A percentile compares a stretch with the other conserved stretches of the same genome.
Evolutionary conservation across 2,113 vertebrate genomes (phyloP).

Genomic region (Calonectris borealis): DNA sequence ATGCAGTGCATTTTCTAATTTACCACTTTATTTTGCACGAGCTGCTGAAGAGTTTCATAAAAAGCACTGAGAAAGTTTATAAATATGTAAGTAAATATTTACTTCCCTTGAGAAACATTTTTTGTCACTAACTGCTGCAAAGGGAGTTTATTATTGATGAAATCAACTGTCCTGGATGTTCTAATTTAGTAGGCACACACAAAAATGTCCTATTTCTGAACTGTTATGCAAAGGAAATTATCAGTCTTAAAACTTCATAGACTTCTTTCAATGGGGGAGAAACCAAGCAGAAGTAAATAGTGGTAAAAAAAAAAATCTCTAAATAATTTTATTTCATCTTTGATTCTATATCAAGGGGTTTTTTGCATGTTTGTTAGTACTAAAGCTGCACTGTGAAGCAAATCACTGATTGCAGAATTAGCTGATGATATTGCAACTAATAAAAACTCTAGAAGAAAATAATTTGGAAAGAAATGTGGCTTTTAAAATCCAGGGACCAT

Average conservation of each 20-base stretch:
- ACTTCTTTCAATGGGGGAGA: neutral
- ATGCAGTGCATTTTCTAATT: neutral
- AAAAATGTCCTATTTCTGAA: neutral
- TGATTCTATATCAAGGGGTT: neutral
- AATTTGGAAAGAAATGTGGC: neutral
- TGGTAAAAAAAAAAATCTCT: neutral
- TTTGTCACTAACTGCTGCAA: conserved; percentile 23
- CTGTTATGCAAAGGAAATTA: neutral
- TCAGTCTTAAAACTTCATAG: neutral
- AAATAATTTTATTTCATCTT: neutral
- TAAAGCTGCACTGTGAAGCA: neutral
- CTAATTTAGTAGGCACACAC: neutral
- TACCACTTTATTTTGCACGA: neutral
- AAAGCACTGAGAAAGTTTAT: conserved; percentile 13
- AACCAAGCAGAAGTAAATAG: neutral
- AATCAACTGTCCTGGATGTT: neutral
- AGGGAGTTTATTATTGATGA: conserved; percentile 26
- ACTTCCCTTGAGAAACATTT: neutral
- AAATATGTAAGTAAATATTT: conserved; percentile 38
- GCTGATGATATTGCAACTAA: neutral
- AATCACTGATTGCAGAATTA: neutral
- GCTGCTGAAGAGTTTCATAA: neutral
- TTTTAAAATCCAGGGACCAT: neutral
- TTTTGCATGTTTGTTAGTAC: neutral
- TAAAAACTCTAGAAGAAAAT: neutral